A percentile compares a stretch with the other conserved stretches of the same genome.
Conservation (phyloP, 2,888 invertebrate species). For the Ceraclea dissimilis region DNA sequence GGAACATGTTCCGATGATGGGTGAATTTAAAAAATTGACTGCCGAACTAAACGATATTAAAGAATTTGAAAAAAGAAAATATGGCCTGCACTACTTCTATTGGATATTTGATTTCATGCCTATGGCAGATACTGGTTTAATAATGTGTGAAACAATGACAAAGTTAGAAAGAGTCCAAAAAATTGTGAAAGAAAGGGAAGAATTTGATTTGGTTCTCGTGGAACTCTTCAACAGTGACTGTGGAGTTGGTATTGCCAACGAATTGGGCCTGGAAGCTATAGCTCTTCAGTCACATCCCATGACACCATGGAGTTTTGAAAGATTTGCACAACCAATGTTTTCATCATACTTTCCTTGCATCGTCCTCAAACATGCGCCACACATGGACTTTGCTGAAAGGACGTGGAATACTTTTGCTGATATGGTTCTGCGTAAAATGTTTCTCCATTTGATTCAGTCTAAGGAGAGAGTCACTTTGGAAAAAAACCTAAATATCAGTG, state of each 20-base stretch:
- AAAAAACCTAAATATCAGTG: slow-evolving; percentile 31
- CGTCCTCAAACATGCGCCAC: slow-evolving; percentile 31
- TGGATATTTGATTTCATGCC: slow-evolving; percentile 6
- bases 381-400: slow-evolving; percentile 39
- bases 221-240: slow-evolving; percentile 61
- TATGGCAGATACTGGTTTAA: slow-evolving; percentile 13
- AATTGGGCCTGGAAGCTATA: slow-evolving; percentile 50
- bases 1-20: slow-evolving; percentile 33
- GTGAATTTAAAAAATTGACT: slow-evolving; percentile 29
- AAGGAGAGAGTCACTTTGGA: slow-evolving; percentile 33
- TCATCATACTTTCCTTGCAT: slow-evolving; percentile 42
- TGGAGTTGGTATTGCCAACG: slow-evolving; percentile 51
- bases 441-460: not conserved
- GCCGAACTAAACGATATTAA: slow-evolving; percentile 32
- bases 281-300: slow-evolving; percentile 48
- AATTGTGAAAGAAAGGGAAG: slow-evolving; percentile 33
- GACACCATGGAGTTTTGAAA: slow-evolving; percentile 49
- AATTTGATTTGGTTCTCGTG: slow-evolving; percentile 56
- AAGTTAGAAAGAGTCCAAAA: slow-evolving; percentile 37
- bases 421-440: slow-evolving; percentile 3
- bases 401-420: slow-evolving; percentile 38
- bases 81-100: slow-evolving; percentile 27
- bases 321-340: slow-evolving; percentile 43
- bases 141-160: slow-evolving; percentile 38
- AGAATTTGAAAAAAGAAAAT: slow-evolving; percentile 28